phyloP scores from a whole-genome alignment of 2,888 invertebrate genomes.

The Augochlorella aurata region DNA sequence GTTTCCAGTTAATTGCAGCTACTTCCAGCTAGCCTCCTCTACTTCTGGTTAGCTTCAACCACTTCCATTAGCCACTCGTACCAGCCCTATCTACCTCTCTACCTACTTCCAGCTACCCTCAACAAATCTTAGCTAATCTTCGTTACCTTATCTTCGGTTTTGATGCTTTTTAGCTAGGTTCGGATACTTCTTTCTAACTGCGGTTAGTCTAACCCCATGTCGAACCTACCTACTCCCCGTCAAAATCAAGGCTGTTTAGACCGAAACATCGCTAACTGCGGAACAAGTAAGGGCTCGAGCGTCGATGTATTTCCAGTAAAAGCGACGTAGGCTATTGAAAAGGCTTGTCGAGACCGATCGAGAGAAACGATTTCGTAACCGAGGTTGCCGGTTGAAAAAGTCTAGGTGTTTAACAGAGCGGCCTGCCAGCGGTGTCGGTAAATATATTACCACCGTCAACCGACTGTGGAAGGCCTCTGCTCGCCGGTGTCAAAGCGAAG shows the following conservation, averaged over 20 bases:
- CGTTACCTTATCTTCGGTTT: too few species aligned
- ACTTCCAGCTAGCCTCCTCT: not conserved
- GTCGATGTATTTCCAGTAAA: not conserved
- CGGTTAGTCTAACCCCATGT: not conserved
- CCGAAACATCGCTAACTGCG: not conserved
- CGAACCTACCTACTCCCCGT: not conserved
- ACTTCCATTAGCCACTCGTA: not conserved
- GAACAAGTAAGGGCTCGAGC: not conserved
- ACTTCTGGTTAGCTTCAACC: not conserved
- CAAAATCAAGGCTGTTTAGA: not conserved
- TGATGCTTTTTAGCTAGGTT: too few species aligned
- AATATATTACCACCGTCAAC: constrained; percentile 49
- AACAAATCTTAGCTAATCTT: not conserved
- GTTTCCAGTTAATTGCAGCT: not conserved
- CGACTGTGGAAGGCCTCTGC: constrained; percentile 50
- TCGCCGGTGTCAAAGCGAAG: constrained; percentile 48
- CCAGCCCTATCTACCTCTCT: too few species aligned
- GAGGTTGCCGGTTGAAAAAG: too few species aligned
- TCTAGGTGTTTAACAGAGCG: too few species aligned
- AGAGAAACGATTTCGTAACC: too few species aligned
- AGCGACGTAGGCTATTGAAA: too few species aligned
- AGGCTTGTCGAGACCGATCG: too few species aligned
- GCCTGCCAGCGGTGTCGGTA: not conserved
- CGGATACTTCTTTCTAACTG: too few species aligned
- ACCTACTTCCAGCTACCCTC: not conserved